phyloP scores from a whole-genome alignment of 2,888 invertebrate species.

The Ashinkailepas kermadecensis region DNA sequence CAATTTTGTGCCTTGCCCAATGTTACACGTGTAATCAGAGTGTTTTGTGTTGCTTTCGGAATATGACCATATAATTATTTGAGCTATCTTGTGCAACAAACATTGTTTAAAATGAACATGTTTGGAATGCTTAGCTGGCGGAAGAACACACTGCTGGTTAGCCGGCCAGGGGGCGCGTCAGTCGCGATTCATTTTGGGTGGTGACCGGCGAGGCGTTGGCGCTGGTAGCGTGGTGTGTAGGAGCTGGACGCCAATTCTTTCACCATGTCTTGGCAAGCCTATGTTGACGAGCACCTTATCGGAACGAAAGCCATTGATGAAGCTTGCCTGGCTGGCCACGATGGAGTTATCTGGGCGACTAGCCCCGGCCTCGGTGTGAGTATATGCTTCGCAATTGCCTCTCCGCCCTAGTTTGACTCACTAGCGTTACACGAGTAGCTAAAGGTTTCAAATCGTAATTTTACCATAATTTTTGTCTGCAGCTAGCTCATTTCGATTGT shows the following conservation, averaged over 20 bases:
- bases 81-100: too few species aligned
- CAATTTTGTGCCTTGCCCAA: background rate
- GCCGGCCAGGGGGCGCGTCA: constrained; percentile 2
- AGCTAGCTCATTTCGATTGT: too few species aligned
- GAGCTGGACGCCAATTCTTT: background rate
- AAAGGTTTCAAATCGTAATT: too few species aligned
- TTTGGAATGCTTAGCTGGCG: background rate
- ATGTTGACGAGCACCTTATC: constrained; percentile 93
- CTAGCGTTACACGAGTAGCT: too few species aligned
- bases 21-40: too few species aligned
- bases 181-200: constrained; percentile 18
- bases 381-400: constrained; percentile 38
- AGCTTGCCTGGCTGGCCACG: constrained; percentile 90
- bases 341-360: constrained; percentile 91
- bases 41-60: too few species aligned
- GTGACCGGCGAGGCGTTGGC: background rate
- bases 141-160: background rate
- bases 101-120: too few species aligned
- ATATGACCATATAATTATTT: too few species aligned
- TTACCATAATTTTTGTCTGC: too few species aligned
- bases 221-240: background rate
- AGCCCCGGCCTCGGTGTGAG: constrained; percentile 89
- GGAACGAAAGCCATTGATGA: constrained; percentile 90
- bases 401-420: background rate
- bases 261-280: constrained; percentile 96